Percentiles rank a stretch among this genome's conserved stretches.
Evolutionary conservation across 2,113 vertebrate genomes (phyloP).

Genomic region (Heterochromis multidens): DNA sequence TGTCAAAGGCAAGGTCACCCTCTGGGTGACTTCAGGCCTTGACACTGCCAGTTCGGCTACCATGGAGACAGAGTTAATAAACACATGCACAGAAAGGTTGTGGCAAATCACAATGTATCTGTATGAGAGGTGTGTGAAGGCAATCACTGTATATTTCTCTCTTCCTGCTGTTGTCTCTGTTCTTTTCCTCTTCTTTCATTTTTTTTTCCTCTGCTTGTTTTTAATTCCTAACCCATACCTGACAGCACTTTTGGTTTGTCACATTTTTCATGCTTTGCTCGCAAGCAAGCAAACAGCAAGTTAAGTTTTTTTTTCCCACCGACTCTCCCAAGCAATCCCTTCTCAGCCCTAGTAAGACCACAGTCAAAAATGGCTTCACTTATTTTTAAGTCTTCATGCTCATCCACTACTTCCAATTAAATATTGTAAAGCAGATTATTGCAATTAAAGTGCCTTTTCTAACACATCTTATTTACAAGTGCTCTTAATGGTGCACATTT

Average conservation of each 20-base stretch:
- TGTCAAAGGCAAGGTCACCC: conserved; percentile 56
- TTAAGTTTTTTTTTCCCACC: neutral
- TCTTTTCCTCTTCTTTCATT: neutral
- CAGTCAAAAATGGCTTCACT: neutral
- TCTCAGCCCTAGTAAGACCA: neutral
- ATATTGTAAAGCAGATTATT: conserved; percentile 13
- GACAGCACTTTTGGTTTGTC: neutral
- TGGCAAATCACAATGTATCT: conserved; percentile 1
- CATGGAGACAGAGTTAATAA: conserved; percentile 53
- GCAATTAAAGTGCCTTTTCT: conserved; percentile 10
- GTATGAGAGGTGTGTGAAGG: neutral
- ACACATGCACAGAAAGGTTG: conserved; percentile 13
- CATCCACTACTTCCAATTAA: neutral
- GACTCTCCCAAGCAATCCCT: neutral
- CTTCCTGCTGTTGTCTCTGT: neutral
- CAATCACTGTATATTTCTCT: neutral
- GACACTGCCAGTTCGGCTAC: conserved; percentile 35
- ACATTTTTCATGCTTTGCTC: neutral
- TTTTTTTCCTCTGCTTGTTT: neutral
- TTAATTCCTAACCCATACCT: neutral
- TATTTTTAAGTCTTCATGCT: neutral
- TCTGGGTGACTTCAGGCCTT: conserved; percentile 19
- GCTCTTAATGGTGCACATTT: conserved; percentile 5
- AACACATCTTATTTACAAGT: conserved; percentile 40
- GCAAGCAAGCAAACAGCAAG: neutral